Conservation (phyloP, 2,888 invertebrate genomes). For the Bugula neritina region DNA sequence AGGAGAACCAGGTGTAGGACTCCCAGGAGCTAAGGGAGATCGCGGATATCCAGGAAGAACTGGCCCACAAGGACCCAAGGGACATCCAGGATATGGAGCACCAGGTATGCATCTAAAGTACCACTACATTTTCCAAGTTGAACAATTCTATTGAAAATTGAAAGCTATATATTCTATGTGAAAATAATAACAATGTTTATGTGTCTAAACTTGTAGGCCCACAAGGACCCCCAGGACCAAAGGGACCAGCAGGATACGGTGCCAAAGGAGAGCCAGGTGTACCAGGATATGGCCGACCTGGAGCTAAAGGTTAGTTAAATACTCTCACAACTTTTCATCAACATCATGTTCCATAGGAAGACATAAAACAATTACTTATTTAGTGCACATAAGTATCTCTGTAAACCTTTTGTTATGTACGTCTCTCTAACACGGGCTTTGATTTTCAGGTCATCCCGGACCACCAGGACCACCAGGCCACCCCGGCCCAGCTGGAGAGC, state of each 20-base stretch:
- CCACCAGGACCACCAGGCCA: constrained; percentile 11
- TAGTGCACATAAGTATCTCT: too few species aligned
- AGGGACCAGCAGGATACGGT: constrained; percentile 16
- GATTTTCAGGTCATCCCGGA: neutral
- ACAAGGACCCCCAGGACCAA: constrained; percentile 9
- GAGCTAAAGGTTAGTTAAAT: constrained; percentile 17
- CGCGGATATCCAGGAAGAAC: neutral
- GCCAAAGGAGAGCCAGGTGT: constrained; percentile 12
- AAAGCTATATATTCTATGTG: too few species aligned
- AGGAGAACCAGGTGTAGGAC: constrained; percentile 19
- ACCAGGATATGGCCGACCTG: neutral
- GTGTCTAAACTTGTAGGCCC: constrained; percentile 6
- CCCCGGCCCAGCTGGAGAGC: constrained; percentile 4
- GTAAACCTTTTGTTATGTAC: too few species aligned
- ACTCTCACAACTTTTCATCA: too few species aligned
- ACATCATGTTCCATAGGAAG: too few species aligned
- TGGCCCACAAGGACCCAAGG: constrained; percentile 11
- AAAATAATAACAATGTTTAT: too few species aligned
- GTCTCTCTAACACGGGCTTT: too few species aligned
- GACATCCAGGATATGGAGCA: constrained; percentile 16
- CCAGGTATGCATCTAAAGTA: neutral
- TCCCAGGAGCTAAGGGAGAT: constrained; percentile 15
- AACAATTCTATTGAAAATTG: neutral
- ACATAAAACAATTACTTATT: too few species aligned
- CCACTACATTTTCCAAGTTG: neutral